Evolutionary conservation across 2,113 vertebrate species (phyloP).

Genomic region (Apus apus): DNA sequence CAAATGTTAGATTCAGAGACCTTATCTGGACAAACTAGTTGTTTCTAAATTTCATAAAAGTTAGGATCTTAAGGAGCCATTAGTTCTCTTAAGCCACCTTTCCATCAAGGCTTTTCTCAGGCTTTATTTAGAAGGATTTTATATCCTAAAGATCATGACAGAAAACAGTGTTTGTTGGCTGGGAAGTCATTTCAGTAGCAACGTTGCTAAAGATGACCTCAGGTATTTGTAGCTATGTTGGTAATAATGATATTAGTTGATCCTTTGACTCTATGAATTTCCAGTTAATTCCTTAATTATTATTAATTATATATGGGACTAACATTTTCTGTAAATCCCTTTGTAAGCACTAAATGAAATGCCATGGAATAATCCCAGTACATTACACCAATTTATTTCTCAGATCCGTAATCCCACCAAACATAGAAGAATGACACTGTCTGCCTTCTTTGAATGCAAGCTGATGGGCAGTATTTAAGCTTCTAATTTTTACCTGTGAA

Average conservation of each 20-base stretch:
- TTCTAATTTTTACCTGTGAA: neutral
- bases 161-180: neutral
- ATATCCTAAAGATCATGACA: fast-evolving
- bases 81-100: neutral
- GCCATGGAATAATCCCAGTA: neutral
- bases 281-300: neutral
- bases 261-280: neutral
- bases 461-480: neutral
- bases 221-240: neutral
- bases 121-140: neutral
- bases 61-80: neutral
- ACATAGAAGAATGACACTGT: neutral
- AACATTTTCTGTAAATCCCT: neutral
- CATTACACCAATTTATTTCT: neutral
- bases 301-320: neutral
- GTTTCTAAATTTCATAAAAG: neutral
- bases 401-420: neutral
- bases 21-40: neutral
- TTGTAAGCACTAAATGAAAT: neutral
- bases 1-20: neutral
- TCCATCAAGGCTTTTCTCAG: neutral
- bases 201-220: neutral
- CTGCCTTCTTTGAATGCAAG: neutral
- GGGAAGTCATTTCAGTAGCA: neutral
- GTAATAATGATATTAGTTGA: neutral